Evolutionary conservation across 2,888 invertebrate species (phyloP), one percentile per base, ranked within the genome.

Genomic region (Ornithoptera alexandrae): DNA sequence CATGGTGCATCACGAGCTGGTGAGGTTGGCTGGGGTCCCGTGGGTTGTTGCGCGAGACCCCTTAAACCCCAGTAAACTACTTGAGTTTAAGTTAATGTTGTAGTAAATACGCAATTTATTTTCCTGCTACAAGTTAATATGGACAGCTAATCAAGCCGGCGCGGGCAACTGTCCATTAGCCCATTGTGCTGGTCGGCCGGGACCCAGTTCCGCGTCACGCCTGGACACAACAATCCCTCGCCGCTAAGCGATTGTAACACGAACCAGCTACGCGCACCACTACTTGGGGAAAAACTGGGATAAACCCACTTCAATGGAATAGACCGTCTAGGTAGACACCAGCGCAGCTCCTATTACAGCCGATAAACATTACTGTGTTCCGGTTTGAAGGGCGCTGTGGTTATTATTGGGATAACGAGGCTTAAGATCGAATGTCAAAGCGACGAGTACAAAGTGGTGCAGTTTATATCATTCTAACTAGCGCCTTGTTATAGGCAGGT

Each of bases 211-310:
- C 69, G 65, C 62, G 69, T 76, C 80, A 82, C 79, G 81, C 78
- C 74, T 75, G 73, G 71, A 66, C 77, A 79, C 76, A 30, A 3
- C 30, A 81, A 81, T 83, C 79, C 80, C 78, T 79, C 75, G 74
- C 73, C 75, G 72, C 81, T 84, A 84, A 87, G 83, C 82, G 85
- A 81, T 84, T 73, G 74, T 65, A 73, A 76, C 85, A 87, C 85
- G 85, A 84, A 84, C 77, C 78, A 76, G 78, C 39, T 72, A 69
- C 58, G 65, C 70, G 72, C 70, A 70, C 77, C 75, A 79, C 70
- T 58, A 0, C 18, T 71, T 69, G 3, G 18, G 42, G 6, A 22
- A 68, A 62, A 71, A 39, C 7, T 60, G 58, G 63, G 69, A 72
- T 59, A 65, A 30, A 70, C 65, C 50, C 20, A 2, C 17, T 39